Base-by-base conservation (phyloP, 2,888 invertebrate species). In the Stenoptilia bipunctidactyla region DNA sequence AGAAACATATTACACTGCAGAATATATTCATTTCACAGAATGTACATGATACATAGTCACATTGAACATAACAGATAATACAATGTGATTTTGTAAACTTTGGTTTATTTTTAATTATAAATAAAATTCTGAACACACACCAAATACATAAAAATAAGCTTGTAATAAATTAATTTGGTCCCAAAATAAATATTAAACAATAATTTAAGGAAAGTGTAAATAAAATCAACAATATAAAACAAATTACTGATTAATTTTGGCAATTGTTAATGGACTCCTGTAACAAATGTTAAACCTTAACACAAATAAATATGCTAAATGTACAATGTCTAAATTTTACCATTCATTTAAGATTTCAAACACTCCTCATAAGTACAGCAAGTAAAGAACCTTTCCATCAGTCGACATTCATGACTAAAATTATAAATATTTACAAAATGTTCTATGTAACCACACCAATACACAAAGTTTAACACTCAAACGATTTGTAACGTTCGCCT, bases 151-250 rank as follows among this genome's bases (percentile, higher is more conserved):
- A 82, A 68, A 20, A 20, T 61, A 61, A 63, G 4, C 8, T 74
- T 61, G 70, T 69, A 82, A 83, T 82, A 83, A 83, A 82, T 77
- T 77, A 79, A 79, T 83, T 85, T 85, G 79, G 77, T 85, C 84
- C 82, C 83, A 66, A 82, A 80, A 84, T 82, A 80, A 82, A 80
- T 80, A 75, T 72, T 63, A 59, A 20, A 20, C 72, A 72, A 79
- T 72, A 75, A 73, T 72, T 70, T 75, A 74, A 74, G 56, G 61
- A 66, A 68, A 69, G 61, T 60, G 59, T 64, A 70, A 71, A 62
- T 64, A 68, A 74, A 75, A 65, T 68, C 77, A 20, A 79, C 69
- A 74, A 70, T 61, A 62, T 65, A 66, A 70, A 75, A 68, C 61
- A 69, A 69, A 76, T 67, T 75, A 79, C 72, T 77, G 76, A 69